Evolutionary conservation across 2,113 vertebrate species (phyloP).

Genomic region (Plestiodon gilberti): DNA sequence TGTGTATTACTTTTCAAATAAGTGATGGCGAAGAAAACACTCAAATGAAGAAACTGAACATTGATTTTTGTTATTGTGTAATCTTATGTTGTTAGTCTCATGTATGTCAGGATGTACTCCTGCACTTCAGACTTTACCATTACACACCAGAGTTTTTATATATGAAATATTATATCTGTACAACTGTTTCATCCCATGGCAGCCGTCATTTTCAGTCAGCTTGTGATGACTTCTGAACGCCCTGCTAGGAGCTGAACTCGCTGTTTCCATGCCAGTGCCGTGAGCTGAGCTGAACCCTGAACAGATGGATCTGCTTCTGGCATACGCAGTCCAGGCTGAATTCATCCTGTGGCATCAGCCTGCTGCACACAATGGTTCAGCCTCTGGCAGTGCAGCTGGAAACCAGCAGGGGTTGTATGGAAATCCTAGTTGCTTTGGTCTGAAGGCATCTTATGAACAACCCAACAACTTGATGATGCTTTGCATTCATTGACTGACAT

Average conservation of each 20-base stretch:
- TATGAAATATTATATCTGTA: too few species aligned
- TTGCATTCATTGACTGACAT: background rate
- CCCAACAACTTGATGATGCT: background rate
- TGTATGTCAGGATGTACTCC: too few species aligned
- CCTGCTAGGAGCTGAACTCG: background rate
- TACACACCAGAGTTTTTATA: too few species aligned
- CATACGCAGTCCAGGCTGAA: background rate
- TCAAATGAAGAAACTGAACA: too few species aligned
- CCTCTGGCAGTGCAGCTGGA: background rate
- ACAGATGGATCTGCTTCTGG: background rate
- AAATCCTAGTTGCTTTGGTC: background rate
- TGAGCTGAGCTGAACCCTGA: background rate
- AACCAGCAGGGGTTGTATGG: background rate
- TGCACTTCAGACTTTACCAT: too few species aligned
- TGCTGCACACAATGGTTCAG: background rate
- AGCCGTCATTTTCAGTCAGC: background rate
- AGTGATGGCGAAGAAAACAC: too few species aligned
- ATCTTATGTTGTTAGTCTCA: too few species aligned
- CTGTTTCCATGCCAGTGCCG: too few species aligned
- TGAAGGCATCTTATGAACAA: background rate
- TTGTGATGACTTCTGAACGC: background rate
- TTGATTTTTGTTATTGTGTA: too few species aligned
- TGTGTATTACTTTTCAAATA: too few species aligned
- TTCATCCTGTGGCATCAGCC: background rate
- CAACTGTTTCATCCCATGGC: too few species aligned